phyloP scores from a whole-genome alignment of 2,113 vertebrate genomes.

The Grammomys dolichurus region DNA sequence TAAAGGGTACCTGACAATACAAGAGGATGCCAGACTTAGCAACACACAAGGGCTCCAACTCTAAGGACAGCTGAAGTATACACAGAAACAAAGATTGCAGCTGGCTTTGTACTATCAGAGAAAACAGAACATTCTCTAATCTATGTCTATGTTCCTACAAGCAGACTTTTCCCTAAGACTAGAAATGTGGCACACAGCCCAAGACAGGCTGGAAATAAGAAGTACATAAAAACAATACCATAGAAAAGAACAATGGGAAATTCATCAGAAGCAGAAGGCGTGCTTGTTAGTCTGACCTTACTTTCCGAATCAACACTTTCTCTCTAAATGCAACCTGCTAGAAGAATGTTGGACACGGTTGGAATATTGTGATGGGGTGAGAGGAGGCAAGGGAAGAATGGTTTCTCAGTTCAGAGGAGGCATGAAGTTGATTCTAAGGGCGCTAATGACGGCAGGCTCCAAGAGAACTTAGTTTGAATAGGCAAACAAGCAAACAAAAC shows the following conservation, averaged over 20 bases:
- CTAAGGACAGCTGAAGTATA: conserved; percentile 51
- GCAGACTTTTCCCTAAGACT: conserved; percentile 57
- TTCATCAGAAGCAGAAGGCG: conserved; percentile 58
- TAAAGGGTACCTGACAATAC: conserved; percentile 29
- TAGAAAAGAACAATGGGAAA: conserved; percentile 66
- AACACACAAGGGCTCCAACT: not conserved
- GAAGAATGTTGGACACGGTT: conserved; percentile 39
- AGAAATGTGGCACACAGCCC: conserved; percentile 63
- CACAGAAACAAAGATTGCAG: conserved; percentile 36
- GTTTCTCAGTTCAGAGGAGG: conserved; percentile 38
- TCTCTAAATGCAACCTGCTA: conserved; percentile 24
- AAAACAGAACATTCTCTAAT: conserved; percentile 47
- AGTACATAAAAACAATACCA: conserved; percentile 47
- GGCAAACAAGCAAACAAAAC: not conserved
- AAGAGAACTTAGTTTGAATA: not conserved
- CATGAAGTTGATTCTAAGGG: not conserved
- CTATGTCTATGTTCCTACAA: conserved; percentile 57
- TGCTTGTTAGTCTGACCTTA: not conserved
- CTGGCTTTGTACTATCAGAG: conserved; percentile 53
- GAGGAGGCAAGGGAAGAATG: not conserved
- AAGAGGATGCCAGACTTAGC: not conserved
- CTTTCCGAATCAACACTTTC: conserved; percentile 57
- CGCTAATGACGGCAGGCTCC: not conserved
- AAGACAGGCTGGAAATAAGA: conserved; percentile 48
- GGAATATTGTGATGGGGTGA: not conserved